Evolutionary conservation across 2,888 invertebrate genomes (phyloP), one percentile per base, ranked within the genome.

Genomic region (Drosophila ezoana): DNA sequence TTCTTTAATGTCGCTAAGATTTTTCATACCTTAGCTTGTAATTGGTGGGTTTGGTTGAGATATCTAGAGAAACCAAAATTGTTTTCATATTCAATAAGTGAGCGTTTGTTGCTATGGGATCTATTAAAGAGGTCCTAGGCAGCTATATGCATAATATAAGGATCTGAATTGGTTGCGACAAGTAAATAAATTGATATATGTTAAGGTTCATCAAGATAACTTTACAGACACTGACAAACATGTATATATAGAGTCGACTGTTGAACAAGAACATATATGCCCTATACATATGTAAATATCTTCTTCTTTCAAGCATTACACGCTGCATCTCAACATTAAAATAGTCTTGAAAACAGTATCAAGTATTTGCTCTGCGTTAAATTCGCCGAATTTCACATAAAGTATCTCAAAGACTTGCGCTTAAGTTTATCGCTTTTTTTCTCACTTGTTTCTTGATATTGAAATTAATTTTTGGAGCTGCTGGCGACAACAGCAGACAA

Each of bases 391-490:
- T 45, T 53, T 64, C 16, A 32, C 51, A 57, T 65, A 6, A 56
- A 65, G 44, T 65, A 44, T 38, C 65, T 62, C 3, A 16, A 37
- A 66, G 33, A 49, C 13, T 63, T 63, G n/a, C 6, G 51, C 44
- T 51, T n/a, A 63, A 63, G 63, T 38, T 63, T 20, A 43, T 20
- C 43, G 51, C 64, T 38, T 52, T 66, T 43, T 43, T 49, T 49
- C 51, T 58, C 47, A 18, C 45, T 69, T 73, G 47, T 64, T 64
- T 52, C 52, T 40, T 61, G 62, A 76, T 75, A 72, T 76, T 76
- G 59, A 76, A 75, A 76, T 75, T 75, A 76, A 76, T 71, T 74
- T 74, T 37, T 37, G 18, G 10, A 44, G 44, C 71, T 72, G 73
- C 48, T 73, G 74, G 61, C 57, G 74, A 71, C 57, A 65, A 60